Evolutionary conservation across 2,888 invertebrate species (phyloP).

Genomic region (Pocota personata): DNA sequence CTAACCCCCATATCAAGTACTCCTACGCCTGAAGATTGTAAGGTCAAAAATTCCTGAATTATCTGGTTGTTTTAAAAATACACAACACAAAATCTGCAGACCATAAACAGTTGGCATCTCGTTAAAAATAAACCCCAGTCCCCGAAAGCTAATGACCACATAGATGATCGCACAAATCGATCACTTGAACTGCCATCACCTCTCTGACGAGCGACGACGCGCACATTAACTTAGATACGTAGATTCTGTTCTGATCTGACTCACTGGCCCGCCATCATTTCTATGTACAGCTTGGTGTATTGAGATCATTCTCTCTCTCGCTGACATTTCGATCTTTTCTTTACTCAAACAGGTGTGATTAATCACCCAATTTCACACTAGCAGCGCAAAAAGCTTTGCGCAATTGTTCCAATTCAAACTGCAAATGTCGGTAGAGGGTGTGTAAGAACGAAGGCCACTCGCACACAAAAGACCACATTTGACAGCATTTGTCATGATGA

Average conservation of each 20-base stretch:
- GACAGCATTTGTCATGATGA: conserved; percentile 43
- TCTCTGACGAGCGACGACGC: neutral
- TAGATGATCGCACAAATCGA: conserved; percentile 30
- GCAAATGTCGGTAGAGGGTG: conserved; percentile 14
- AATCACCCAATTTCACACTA: conserved; percentile 47
- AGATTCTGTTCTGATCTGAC: neutral
- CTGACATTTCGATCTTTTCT: conserved; percentile 9
- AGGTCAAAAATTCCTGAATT: neutral
- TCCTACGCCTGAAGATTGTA: too few relatives aligned
- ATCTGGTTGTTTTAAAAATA: neutral
- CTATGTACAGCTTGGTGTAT: conserved; percentile 7
- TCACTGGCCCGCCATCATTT: neutral
- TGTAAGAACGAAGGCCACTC: neutral
- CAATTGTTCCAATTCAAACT: conserved; percentile 18
- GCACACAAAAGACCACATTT: neutral
- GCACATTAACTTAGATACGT: neutral
- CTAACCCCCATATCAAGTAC: too few relatives aligned
- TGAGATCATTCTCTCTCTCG: conserved; percentile 3
- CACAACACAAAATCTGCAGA: neutral
- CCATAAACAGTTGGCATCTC: neutral
- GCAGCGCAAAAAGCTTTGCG: conserved; percentile 21
- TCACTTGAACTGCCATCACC: conserved; percentile 34
- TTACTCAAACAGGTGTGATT: conserved; percentile 48
- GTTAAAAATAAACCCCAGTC: neutral
- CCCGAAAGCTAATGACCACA: conserved; percentile 42